Percentiles rank a stretch among this genome's conserved stretches.
Evolutionary conservation across 2,888 invertebrate genomes (phyloP).

Genomic region (Lycocerus yunnanus): DNA sequence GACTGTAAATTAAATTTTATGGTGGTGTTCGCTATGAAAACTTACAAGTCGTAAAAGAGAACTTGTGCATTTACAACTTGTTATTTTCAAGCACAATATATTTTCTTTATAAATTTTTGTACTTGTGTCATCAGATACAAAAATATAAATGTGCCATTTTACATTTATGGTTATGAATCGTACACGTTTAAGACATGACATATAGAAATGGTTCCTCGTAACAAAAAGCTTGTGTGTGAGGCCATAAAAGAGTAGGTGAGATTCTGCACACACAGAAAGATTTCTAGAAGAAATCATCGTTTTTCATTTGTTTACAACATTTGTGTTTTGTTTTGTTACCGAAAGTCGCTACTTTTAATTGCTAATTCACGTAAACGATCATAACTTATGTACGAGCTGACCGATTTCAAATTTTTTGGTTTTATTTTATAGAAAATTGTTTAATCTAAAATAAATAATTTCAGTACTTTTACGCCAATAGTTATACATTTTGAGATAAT

Average conservation of each 20-base stretch:
- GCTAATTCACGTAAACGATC: not conserved
- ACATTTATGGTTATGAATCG: constrained; percentile 27
- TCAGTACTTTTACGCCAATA: not conserved
- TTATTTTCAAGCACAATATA: constrained; percentile 13
- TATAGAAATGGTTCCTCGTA: constrained; percentile 18
- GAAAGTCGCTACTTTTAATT: not conserved
- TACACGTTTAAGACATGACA: constrained; percentile 19
- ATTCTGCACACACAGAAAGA: not conserved
- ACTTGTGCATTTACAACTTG: not conserved
- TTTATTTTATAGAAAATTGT: not conserved
- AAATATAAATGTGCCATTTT: constrained; percentile 24
- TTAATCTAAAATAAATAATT: not conserved
- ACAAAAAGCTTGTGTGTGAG: not conserved
- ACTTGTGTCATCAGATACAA: constrained; percentile 24
- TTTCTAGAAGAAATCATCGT: not conserved
- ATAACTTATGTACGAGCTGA: not conserved
- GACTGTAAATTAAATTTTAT: not conserved
- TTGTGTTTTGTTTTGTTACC: too few relatives aligned
- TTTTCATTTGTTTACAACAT: not conserved
- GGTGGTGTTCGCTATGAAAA: not conserved
- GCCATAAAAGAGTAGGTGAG: not conserved
- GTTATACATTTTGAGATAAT: not conserved
- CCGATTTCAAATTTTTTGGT: not conserved
- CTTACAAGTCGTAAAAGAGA: not conserved
- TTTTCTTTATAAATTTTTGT: constrained; percentile 21